Percentiles rank a stretch among this genome's conserved stretches.
Evolutionary conservation across 2,113 vertebrate species (phyloP).

Genomic region (Arenaria interpres): DNA sequence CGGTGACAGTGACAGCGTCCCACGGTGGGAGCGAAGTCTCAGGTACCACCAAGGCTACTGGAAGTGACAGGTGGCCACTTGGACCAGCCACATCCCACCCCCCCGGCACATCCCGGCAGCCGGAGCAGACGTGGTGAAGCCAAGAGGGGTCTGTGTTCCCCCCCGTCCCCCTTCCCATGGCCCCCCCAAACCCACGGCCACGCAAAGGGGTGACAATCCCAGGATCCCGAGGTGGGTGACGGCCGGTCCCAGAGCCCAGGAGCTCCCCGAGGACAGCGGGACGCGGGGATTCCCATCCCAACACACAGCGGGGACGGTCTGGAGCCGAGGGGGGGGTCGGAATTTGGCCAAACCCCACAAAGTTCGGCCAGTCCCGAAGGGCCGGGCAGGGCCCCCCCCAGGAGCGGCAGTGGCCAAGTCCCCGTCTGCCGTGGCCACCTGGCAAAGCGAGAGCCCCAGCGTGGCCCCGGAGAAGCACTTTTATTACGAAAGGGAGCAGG

Average conservation of each 20-base stretch:
- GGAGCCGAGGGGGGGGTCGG: too few relatives aligned
- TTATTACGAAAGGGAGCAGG: conserved; percentile 37
- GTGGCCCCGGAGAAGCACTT: background rate
- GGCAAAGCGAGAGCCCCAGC: background rate
- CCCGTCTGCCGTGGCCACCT: background rate
- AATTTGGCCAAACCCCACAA: background rate
- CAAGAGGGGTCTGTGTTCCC: rapidly evolving
- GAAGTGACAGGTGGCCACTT: background rate
- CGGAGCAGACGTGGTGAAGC: rapidly evolving
- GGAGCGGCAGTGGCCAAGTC: background rate
- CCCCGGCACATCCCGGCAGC: background rate
- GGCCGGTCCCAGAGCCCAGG: too few relatives aligned
- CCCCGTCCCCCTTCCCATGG: too few relatives aligned
- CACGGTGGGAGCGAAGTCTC: background rate
- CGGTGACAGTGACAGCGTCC: too few relatives aligned
- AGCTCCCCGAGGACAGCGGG: background rate
- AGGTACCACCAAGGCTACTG: background rate
- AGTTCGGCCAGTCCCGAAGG: background rate
- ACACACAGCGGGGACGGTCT: background rate
- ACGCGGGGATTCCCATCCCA: background rate
- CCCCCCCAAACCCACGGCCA: too few relatives aligned
- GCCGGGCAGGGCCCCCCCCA: background rate
- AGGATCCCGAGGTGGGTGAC: rapidly evolving
- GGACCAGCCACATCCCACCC: background rate
- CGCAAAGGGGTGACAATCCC: rapidly evolving